phyloP scores from a whole-genome alignment of 2,797 vertebrate species.

The Danionella dracula region DNA sequence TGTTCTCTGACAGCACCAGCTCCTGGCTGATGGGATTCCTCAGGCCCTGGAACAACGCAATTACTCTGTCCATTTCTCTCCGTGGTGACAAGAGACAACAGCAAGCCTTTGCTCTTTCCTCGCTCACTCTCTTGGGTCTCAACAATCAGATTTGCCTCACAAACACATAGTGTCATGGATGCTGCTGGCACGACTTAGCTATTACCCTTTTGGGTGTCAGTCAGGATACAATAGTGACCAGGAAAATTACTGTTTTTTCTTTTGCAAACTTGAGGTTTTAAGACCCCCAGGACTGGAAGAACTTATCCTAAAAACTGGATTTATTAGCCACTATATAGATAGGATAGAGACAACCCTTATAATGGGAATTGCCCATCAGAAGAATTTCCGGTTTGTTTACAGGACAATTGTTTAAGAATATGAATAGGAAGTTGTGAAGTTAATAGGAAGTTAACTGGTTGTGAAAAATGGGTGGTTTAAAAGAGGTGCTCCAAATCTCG shows the following conservation, averaged over 20 bases:
- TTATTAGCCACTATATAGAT: slow-evolving; percentile 11
- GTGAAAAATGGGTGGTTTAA: too few species aligned
- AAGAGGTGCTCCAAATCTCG: too few species aligned
- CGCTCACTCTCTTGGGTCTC: slow-evolving; percentile 21
- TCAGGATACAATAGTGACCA: slow-evolving; percentile 20
- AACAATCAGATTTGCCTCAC: slow-evolving; percentile 24
- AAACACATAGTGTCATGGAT: slow-evolving; percentile 7
- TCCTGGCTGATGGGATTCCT: slow-evolving; percentile 51
- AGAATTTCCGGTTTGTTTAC: not conserved
- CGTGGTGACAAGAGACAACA: slow-evolving; percentile 51
- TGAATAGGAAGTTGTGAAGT: too few species aligned
- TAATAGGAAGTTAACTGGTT: too few species aligned
- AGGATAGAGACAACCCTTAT: slow-evolving; percentile 16
- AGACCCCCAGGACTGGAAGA: not conserved
- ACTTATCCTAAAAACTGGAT: slow-evolving; percentile 8
- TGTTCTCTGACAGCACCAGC: slow-evolving; percentile 50
- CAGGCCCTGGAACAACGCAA: slow-evolving; percentile 51
- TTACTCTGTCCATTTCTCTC: slow-evolving; percentile 56
- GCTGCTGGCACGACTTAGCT: not conserved
- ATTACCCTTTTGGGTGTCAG: slow-evolving; percentile 31
- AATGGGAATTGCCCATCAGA: not conserved
- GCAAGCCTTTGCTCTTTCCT: slow-evolving; percentile 36
- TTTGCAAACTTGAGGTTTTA: not conserved
- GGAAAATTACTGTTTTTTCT: slow-evolving; percentile 9
- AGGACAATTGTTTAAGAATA: too few species aligned